These are phyloP conservation scores for Drosophila mimica DNA, from an alignment of 2,888 invertebrate species.

Conservation along the genomic window DNA sequence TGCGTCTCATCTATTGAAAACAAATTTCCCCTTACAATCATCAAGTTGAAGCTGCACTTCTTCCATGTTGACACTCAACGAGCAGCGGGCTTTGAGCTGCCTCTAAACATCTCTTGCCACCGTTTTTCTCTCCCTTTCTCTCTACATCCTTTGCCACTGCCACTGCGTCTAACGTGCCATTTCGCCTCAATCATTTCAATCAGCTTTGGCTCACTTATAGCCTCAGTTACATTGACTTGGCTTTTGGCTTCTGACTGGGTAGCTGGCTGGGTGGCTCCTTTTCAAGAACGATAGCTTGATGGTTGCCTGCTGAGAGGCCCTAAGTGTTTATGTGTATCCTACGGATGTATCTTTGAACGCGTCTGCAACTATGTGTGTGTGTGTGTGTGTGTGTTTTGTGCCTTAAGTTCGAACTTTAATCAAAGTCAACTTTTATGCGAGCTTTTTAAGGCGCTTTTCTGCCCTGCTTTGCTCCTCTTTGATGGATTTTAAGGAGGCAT, in stretches of 20 bases:
- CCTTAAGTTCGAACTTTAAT: conserved; percentile 76
- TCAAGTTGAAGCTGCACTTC: conserved; percentile 50
- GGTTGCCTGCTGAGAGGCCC: conserved; percentile 36
- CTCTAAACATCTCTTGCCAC: neutral
- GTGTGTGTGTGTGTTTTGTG: conserved; percentile 48
- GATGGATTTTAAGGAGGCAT: conserved; percentile 64
- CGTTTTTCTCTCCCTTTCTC: neutral
- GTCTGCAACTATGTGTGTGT: conserved; percentile 1
- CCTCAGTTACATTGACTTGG: conserved; percentile 76
- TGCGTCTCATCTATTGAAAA: conserved; percentile 44
- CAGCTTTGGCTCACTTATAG: conserved; percentile 78
- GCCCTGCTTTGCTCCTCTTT: conserved; percentile 15
- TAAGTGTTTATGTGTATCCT: conserved; percentile 69
- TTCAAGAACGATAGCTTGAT: conserved; percentile 16
- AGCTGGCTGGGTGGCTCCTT: conserved; percentile 21
- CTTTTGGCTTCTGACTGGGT: conserved; percentile 65
- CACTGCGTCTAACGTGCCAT: conserved; percentile 67
- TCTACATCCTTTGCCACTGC: conserved; percentile 1
- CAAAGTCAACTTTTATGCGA: conserved; percentile 80
- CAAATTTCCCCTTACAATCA: conserved; percentile 59
- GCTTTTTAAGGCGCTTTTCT: conserved; percentile 65
- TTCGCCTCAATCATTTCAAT: conserved; percentile 78
- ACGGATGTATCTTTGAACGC: conserved; percentile 19
- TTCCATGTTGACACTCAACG: conserved; percentile 49
- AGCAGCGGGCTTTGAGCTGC: conserved; percentile 42